Base-by-base conservation (phyloP, 2,797 vertebrate species). In the Pteropus rufus region DNA sequence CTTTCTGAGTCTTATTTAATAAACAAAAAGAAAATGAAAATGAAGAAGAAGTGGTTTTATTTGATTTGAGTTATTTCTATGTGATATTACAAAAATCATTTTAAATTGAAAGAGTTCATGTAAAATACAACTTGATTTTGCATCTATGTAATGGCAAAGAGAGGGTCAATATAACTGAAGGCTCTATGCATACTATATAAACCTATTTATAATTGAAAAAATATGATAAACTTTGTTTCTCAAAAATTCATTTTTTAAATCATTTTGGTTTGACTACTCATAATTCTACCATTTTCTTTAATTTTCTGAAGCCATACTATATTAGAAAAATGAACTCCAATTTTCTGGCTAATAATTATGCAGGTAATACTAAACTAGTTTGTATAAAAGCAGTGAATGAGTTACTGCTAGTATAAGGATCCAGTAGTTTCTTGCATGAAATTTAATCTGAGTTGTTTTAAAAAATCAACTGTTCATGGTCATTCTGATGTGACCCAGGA, bases 1-100 rank as follows among this genome's bases (percentile, higher is more conserved):
- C 26, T 89, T 76, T 85, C 16, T 94, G 39, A 83, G 7, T 60
- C 24, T 92, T 93, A 94, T 76, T 88, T 96, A 97, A 94, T 79
- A 93, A 89, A 83, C 12, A 95, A 84, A 87, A 89, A 29, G 3
- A 10, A 91, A 89, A 89, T 39, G 62, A n/a, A 89, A 94, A 81
- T 92, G 10, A 92, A 95, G 15, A 85, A 29, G 10, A 64, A 89
- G 11, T 36, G 3, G 24, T 83, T 91, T 95, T 75, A 46, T 16
- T 91, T 79, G 31, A 88, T 39, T 73, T 86, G 60, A 52, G 16
- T 19, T 88, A 75, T 83, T 88, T 95, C 21, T 95, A 16, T 90
- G 5, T 62, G 18, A 46, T 39, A 16, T 91, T 91, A 41, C 26
- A 91, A 88, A 72, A 91, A 67, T 72, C 14, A 88, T 54, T 52